Percentiles rank a stretch among this genome's conserved stretches.
Conservation (phyloP, 2,888 invertebrate species). For the Scotopteryx bipunctaria region DNA sequence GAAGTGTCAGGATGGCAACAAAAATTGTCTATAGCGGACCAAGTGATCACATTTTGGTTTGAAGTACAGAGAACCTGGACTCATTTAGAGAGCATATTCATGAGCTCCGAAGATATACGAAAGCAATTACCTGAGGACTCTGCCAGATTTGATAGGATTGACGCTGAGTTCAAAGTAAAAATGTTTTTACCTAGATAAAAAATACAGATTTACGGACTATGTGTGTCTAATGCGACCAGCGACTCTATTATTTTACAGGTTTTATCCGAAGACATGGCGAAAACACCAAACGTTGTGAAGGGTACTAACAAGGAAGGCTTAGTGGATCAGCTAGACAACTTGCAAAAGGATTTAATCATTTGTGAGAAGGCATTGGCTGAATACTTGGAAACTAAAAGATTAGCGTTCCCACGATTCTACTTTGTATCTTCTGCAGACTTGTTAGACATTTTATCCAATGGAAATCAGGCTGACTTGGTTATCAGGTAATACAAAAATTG, state of each 20-base stretch:
- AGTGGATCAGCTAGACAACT: slow-evolving; percentile 89
- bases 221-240: background rate
- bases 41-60: slow-evolving; percentile 96
- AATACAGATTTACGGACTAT: background rate
- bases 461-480: slow-evolving; percentile 95
- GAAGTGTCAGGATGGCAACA: slow-evolving; percentile 98
- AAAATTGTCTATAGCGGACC: slow-evolving; percentile 95
- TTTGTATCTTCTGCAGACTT: slow-evolving; percentile 98
- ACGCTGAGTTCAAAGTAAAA: slow-evolving; percentile 92
- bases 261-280: slow-evolving; percentile 89
- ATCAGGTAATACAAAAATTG: slow-evolving; percentile 70
- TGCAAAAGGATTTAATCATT: slow-evolving; percentile 93
- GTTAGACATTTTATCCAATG: slow-evolving; percentile 96
- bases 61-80: slow-evolving; percentile 99
- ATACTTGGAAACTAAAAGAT: slow-evolving; percentile 97
- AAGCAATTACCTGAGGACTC: slow-evolving; percentile 97
- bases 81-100: slow-evolving; percentile 98
- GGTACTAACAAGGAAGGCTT: slow-evolving; percentile 95
- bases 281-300: slow-evolving; percentile 94
- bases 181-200: background rate
- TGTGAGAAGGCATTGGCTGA: slow-evolving; percentile 99
- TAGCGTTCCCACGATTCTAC: slow-evolving; percentile 98
- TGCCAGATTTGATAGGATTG: slow-evolving; percentile 94
- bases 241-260: slow-evolving; percentile 64
- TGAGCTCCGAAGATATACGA: slow-evolving; percentile 98